Base-by-base conservation (phyloP, 1,140 invertebrate species). In the Homalodisca vitripennis region DNA sequence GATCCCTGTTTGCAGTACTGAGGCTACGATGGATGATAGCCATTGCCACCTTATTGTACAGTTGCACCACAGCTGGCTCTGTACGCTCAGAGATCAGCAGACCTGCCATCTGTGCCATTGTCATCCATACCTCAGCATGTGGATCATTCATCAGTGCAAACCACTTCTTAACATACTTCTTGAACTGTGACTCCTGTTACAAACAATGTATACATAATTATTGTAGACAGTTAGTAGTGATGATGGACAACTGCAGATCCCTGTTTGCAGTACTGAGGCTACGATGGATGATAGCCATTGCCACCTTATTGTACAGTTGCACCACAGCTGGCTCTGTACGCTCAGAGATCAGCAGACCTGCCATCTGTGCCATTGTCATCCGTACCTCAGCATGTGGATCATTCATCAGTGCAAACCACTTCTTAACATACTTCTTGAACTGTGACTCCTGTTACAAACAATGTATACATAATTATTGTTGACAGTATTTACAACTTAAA, bases 121-220 rank as follows among this genome's bases (percentile, higher is more conserved):
- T 22, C 34, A 41, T 41, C 17, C 6, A 17, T 17, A 17, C 34
- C 34, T 10, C 17, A 17, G 34, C n/a, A n/a, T 41, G 34, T 41
- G 17, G 34, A 10, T 17, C 6, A 6, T 17, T 41, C 34, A 41
- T 17, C 6, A 41, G 17, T 17, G 17, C 34, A 22, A 67, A 22
- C 63, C 63, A 66, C 29, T 47, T 66, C 22, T 41, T 29, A 14
- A 66, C 30, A n/a, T 22, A 32, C 32, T 66, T 22, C 30, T 20
- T 12, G 10, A 53, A 22, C 20, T 14, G 6, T 3, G 46, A 29
- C 3, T 34, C 46, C 32, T 66, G 63, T 22, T 66, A 68, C 20
- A 71, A 66, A 73, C 68, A 60, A 73, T 69, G 53, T 67, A 67
- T 12, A 53, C 3, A 20, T 3, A 53, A 6, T 41, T 6, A 41